Conservation (phyloP, 2,888 invertebrate genomes). For the Chrysopilus asiliformis region DNA sequence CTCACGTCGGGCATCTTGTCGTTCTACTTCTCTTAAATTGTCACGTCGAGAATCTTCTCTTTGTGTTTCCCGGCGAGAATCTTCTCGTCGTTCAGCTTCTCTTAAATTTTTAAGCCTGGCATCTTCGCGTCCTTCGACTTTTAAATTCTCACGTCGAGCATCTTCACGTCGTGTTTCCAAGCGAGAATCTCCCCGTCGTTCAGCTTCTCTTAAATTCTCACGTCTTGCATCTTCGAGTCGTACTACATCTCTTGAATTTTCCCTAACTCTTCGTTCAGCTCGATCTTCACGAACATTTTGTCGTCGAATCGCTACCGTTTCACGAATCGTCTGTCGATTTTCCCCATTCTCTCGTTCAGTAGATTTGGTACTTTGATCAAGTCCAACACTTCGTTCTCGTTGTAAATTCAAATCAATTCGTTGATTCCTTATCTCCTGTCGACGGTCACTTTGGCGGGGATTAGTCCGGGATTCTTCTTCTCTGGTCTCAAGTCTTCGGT, state of each 20-base stretch:
- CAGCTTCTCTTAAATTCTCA: background rate
- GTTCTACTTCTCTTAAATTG: background rate
- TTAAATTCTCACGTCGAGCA: background rate
- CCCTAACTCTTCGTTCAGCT: background rate
- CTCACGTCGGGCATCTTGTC: background rate
- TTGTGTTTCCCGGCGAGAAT: background rate
- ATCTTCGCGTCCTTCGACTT: background rate
- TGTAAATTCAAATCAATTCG: no score
- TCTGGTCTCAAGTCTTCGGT: no score
- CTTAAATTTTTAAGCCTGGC: background rate
- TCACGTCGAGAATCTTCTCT: background rate
- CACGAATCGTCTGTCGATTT: no score
- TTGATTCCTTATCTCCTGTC: no score
- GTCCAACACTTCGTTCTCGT: no score
- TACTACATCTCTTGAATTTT: background rate
- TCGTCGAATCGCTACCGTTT: no score
- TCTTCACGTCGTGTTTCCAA: background rate
- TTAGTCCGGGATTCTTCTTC: no score
- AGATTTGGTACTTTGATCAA: no score
- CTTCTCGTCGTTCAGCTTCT: background rate
- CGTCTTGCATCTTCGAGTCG: background rate
- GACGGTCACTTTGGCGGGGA: no score
- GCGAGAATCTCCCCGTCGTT: slow-evolving; percentile 1
- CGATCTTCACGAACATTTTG: no score
- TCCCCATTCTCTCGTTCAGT: no score